phyloP scores from a whole-genome alignment of 2,797 vertebrate species.

The Nasua narica region DNA sequence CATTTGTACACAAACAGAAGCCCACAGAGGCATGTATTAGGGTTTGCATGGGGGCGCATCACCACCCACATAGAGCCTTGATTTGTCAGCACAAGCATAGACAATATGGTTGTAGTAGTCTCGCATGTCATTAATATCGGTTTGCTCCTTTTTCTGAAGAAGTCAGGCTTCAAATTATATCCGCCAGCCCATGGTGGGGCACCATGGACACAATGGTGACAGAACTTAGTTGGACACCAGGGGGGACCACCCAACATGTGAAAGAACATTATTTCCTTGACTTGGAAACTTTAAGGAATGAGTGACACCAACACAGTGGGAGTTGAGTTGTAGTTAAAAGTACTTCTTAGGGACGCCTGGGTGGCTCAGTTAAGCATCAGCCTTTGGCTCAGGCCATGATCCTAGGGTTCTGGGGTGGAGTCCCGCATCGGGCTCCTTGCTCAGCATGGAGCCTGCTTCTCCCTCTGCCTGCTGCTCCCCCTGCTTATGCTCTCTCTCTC shows the following conservation, averaged over 20 bases:
- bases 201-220: not conserved
- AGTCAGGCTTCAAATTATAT: not conserved
- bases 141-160: not conserved
- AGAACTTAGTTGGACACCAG: not conserved
- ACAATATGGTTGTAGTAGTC: not conserved
- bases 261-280: not conserved
- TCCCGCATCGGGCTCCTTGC: too few relatives aligned
- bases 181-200: not conserved
- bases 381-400: not conserved
- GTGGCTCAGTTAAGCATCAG: not conserved
- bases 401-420: too few relatives aligned
- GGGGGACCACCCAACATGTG: not conserved
- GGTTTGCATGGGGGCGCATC: not conserved
- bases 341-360: too few relatives aligned
- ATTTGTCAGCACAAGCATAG: not conserved
- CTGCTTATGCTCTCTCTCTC: not conserved
- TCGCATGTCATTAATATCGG: not conserved
- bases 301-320: not conserved
- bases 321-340: not conserved
- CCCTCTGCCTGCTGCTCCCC: too few relatives aligned
- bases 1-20: not conserved
- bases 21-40: not conserved
- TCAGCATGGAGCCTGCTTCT: not conserved
- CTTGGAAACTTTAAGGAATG: not conserved
- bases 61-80: not conserved